Conservation (phyloP, 35 echinoderm and acorn worm genomes). For the Chiridota heheva region DNA sequence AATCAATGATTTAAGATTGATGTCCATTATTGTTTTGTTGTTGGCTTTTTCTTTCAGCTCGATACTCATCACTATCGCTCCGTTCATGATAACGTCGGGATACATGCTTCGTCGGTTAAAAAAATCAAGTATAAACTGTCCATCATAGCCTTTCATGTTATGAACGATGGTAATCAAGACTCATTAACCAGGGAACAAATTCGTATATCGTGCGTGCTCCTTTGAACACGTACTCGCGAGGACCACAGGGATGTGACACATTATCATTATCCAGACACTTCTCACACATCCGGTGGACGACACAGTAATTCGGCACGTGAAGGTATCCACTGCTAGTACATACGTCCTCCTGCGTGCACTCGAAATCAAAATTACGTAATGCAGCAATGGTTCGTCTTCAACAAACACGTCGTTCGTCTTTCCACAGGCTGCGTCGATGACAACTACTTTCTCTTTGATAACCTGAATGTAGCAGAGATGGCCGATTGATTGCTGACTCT, state of each 20-base stretch:
- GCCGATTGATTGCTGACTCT: background rate
- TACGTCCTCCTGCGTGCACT: too few relatives aligned
- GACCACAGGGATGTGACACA: background rate
- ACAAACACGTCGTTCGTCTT: background rate
- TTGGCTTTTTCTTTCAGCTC: too few relatives aligned
- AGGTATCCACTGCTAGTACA: background rate
- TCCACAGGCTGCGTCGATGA: too few relatives aligned
- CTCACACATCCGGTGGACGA: background rate
- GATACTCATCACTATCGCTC: background rate
- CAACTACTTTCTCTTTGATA: background rate
- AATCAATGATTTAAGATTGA: background rate
- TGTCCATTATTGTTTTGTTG: background rate
- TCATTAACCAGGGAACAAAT: background rate
- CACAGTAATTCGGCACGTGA: slow-evolving; percentile 6
- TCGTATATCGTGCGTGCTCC: too few relatives aligned
- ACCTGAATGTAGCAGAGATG: slow-evolving; percentile 24
- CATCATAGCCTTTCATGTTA: slow-evolving; percentile 20
- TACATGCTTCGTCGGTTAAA: background rate
- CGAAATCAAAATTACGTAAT: slow-evolving; percentile 18
- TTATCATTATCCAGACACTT: background rate
- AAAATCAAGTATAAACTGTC: background rate
- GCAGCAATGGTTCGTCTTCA: background rate
- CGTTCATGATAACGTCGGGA: background rate
- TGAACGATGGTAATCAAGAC: background rate
- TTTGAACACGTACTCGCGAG: background rate